Evolutionary conservation across 2,797 vertebrate species (phyloP), one percentile per base, ranked within the genome.

Genomic region (Sebastes elongatus): DNA sequence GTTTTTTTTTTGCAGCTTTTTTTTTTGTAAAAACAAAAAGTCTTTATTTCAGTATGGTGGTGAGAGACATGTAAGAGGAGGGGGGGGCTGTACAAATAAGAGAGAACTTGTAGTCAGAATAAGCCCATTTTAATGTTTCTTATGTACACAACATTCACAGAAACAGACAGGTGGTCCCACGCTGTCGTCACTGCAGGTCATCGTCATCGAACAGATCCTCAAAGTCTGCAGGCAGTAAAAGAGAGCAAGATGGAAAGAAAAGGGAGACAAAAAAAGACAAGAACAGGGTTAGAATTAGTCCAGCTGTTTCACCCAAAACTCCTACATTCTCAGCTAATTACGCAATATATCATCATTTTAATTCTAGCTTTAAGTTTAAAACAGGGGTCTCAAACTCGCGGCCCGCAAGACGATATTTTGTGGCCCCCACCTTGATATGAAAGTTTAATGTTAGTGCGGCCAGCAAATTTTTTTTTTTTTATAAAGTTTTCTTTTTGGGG

Each of bases 161-260:
- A 57, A 38, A 79, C 55, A 46, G 22, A 9, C 59, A 53, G 76
- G 67, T 35, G 65, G 35, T 68, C 22, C 1, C 33, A 3, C 0
- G 71, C 61, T 57, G 83, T 80, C 63, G 33, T 96, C 92, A 96
- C 92, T 95, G 95, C 66, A 96, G 93, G 89, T 96, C 95, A 4
- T 96, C 95, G 2, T 96, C 96, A 42, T 96, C 95, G 7, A 95
- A 96, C 13, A 96, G 92, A 82, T 96, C 95, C 88, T 96, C 95
- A 74, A 96, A 96, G 73, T 96, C 96, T 96, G 92, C 18, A 49
- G 76, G 32, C 1, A 2, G 22, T 5, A 18, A 49, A 60, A 35
- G 28, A 65, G 2, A 11, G 9, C 6, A 35, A 53, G 7, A 63
- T 1, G 18, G 3, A 25, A 8, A 69, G 61, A 75, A 25, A 4